phyloP scores from a whole-genome alignment of 2,113 vertebrate species.

The Tonatia bakeri region DNA sequence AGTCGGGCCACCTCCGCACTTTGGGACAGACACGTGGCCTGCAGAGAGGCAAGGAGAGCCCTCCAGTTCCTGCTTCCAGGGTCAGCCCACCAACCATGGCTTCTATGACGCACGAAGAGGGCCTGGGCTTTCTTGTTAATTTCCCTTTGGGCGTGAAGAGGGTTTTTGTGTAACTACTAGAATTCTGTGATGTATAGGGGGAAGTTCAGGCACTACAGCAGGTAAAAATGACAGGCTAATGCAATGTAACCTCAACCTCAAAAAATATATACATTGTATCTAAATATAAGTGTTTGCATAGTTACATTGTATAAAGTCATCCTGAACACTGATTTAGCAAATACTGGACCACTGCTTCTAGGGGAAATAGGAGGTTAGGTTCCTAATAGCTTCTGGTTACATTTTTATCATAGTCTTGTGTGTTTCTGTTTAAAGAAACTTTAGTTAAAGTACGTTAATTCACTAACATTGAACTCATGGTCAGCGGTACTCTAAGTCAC shows the following conservation, averaged over 20 bases:
- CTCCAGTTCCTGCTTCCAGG: background rate
- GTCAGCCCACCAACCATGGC: rapidly evolving
- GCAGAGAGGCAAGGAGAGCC: background rate
- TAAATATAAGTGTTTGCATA: no score
- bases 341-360: background rate
- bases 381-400: background rate
- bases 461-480: background rate
- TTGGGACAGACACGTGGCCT: background rate
- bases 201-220: background rate
- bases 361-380: background rate
- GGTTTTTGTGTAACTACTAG: background rate
- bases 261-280: background rate
- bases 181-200: background rate
- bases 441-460: background rate
- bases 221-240: background rate
- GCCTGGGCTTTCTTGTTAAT: background rate
- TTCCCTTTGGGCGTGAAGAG: background rate
- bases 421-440: background rate
- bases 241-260: background rate
- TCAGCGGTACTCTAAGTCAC: background rate
- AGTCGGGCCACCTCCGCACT: background rate
- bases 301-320: background rate
- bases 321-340: background rate
- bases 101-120: background rate
- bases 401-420: no score